These are phyloP conservation scores for Eurytemora carolleeae DNA, from an alignment of 1,140 invertebrate genomes.

Conservation along the genomic window DNA sequence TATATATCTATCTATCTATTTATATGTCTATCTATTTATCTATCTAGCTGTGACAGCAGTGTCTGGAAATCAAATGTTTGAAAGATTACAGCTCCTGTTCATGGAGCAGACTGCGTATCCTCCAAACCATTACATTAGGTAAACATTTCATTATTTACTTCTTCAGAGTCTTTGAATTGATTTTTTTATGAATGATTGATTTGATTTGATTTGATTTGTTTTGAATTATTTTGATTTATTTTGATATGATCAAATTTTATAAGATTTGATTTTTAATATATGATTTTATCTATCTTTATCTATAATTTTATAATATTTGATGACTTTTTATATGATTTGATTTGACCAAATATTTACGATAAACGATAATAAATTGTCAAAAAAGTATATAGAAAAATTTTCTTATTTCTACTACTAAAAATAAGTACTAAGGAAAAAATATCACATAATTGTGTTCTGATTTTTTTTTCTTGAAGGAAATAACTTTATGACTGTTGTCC, in stretches of 20 bases:
- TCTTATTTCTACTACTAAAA: too few species aligned
- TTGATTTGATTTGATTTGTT: neutral
- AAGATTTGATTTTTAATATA: neutral
- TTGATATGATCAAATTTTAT: too few species aligned
- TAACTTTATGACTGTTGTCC: too few species aligned
- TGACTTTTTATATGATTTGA: too few species aligned
- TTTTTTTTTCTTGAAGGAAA: too few species aligned
- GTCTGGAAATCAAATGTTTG: slow-evolving; percentile 43
- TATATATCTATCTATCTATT: too few species aligned
- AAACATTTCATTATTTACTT: neutral
- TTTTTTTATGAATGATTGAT: neutral
- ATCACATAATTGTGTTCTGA: too few species aligned
- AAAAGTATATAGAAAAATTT: too few species aligned
- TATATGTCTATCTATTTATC: neutral
- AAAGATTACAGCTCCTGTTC: slow-evolving; percentile 39
- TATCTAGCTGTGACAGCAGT: slow-evolving; percentile 37
- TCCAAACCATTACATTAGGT: slow-evolving; percentile 40
- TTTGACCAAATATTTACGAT: too few species aligned
- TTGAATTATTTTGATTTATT: too few species aligned
- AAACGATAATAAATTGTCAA: too few species aligned
- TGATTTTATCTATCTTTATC: neutral
- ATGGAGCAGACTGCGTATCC: slow-evolving; percentile 42
- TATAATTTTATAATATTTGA: neutral
- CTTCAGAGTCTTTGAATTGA: neutral
- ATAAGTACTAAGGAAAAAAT: too few species aligned